These are phyloP conservation scores for Nannoperca australis DNA, from an alignment of 2,797 vertebrate genomes.

Conservation along the genomic window DNA sequence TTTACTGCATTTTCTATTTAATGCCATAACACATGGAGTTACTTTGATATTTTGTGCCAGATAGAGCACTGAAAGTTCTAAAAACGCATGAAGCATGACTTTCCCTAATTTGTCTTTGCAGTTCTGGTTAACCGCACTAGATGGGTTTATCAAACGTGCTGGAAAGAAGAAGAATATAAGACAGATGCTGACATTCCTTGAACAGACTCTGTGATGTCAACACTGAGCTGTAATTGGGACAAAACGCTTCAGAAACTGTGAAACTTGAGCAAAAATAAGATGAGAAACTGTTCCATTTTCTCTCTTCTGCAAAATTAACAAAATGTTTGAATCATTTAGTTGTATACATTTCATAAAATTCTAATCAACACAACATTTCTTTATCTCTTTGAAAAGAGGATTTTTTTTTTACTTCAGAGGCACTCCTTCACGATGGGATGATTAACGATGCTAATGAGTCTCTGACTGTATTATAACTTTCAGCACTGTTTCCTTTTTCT, in stretches of 20 bases:
- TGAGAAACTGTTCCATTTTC: conserved; percentile 9
- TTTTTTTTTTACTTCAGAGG: conserved; percentile 7
- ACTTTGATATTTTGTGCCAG: conserved; percentile 26
- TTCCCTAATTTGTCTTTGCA: conserved; percentile 19
- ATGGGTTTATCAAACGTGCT: conserved; percentile 49
- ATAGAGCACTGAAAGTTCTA: not conserved
- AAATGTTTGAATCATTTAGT: conserved; percentile 38
- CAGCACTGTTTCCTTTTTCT: not conserved
- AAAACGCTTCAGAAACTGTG: conserved; percentile 26
- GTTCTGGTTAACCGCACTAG: conserved; percentile 44
- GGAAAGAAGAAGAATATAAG: conserved; percentile 49
- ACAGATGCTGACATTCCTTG: conserved; percentile 23
- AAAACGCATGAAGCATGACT: conserved; percentile 1
- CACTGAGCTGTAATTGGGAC: conserved; percentile 22
- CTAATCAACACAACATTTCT: not conserved
- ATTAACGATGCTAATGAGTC: conserved; percentile 5
- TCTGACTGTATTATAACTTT: conserved; percentile 6
- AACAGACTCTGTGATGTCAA: conserved; percentile 40
- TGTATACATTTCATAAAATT: conserved; percentile 23
- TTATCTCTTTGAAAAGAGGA: not conserved
- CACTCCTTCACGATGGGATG: not conserved
- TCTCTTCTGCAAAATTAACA: conserved; percentile 8
- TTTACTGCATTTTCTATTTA: too few species aligned
- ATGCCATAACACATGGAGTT: not conserved
- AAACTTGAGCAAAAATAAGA: conserved; percentile 21